These are phyloP conservation scores for Blastobasis lacticolella DNA, from an alignment of 2,888 invertebrate genomes.

Conservation along the genomic window DNA sequence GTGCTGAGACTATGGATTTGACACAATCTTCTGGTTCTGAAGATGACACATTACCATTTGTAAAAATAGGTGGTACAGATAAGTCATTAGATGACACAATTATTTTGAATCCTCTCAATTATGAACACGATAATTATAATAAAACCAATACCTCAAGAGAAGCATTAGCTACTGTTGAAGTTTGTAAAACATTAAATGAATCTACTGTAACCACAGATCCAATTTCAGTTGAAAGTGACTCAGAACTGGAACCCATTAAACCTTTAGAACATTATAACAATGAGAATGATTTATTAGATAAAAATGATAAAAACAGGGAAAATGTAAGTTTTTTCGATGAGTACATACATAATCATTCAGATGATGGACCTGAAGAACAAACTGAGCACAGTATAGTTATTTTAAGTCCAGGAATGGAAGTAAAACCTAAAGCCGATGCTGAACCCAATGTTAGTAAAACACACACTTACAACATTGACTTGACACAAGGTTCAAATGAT, in stretches of 20 bases:
- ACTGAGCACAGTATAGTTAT: neutral
- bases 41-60: constrained; percentile 35
- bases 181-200: constrained; percentile 22
- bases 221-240: constrained; percentile 13
- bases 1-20: constrained; percentile 30
- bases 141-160: neutral
- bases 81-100: constrained; percentile 33
- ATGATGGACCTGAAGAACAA: constrained; percentile 12
- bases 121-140: constrained; percentile 3
- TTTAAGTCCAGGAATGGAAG: neutral
- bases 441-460: neutral
- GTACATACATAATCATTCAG: constrained; percentile 35
- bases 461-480: constrained; percentile 17
- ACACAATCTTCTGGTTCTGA: constrained; percentile 44
- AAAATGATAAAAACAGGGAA: constrained; percentile 2
- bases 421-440: neutral
- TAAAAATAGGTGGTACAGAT: constrained; percentile 26
- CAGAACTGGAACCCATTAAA: neutral
- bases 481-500: constrained; percentile 21
- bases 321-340: constrained; percentile 35
- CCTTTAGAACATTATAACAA: neutral
- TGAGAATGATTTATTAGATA: constrained; percentile 10
- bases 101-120: constrained; percentile 16
- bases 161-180: neutral
- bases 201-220: constrained; percentile 29